Percentiles rank a stretch among this genome's conserved stretches.
Conservation (phyloP, 30 jellyfish, hydroid and myxozoan species). For the Sanderia malayensis region DNA sequence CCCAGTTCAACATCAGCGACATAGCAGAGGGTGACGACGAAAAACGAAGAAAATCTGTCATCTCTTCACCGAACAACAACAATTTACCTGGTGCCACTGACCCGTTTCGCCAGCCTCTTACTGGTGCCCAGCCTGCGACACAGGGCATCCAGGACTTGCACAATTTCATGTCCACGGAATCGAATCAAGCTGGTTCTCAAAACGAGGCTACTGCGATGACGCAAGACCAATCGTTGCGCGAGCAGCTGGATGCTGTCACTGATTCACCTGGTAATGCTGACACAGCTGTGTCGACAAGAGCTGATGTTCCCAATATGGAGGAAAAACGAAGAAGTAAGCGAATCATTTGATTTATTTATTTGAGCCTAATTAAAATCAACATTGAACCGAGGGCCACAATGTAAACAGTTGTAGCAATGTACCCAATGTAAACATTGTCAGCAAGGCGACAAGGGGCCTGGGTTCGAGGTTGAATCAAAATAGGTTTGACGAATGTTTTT, state of each 20-base stretch:
- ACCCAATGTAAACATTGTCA: no score
- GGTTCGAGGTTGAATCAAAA: no score
- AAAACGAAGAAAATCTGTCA: constrained; percentile 37
- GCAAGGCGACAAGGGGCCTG: no score
- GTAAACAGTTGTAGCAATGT: no score
- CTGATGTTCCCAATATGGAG: constrained; percentile 14
- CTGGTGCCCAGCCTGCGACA: background rate
- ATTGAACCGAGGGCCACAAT: no score
- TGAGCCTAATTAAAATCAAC: no score
- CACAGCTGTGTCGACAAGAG: constrained; percentile 22
- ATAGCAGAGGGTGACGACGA: constrained; percentile 16
- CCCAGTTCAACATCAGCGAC: background rate
- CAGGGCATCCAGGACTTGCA: constrained; percentile 53
- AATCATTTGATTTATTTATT: no score
- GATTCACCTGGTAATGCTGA: background rate
- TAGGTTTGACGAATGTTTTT: no score
- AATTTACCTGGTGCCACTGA: background rate
- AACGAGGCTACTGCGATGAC: constrained; percentile 9
- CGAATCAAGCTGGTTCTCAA: background rate
- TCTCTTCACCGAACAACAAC: constrained; percentile 15
- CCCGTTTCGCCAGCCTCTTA: background rate
- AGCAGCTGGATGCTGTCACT: constrained; percentile 7
- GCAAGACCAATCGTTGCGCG: background rate
- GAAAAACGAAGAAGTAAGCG: constrained; percentile 19
- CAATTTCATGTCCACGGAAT: constrained; percentile 33